Percentiles rank a stretch among this genome's conserved stretches.
These are phyloP conservation scores for Ips nitidus DNA, from an alignment of 1,140 invertebrate genomes.

Conservation along the genomic window DNA sequence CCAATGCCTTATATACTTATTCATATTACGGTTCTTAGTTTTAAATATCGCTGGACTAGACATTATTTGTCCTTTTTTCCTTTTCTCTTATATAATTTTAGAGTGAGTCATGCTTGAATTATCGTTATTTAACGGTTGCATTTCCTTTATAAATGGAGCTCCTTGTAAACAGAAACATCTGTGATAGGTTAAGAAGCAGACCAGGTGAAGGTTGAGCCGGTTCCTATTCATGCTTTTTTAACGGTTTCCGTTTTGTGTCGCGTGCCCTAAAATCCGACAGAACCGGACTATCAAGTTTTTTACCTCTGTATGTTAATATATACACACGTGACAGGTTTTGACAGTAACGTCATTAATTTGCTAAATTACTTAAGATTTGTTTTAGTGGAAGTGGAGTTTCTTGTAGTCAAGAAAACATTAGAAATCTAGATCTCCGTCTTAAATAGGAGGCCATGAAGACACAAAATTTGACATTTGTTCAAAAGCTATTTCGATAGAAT, in stretches of 20 bases:
- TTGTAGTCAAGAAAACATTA: neutral
- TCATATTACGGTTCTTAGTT: neutral
- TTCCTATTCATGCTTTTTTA: neutral
- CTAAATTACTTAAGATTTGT: neutral
- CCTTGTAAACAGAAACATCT: neutral
- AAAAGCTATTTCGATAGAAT: too few species aligned
- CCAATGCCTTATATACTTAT: neutral
- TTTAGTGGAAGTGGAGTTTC: neutral
- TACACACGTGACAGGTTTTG: neutral
- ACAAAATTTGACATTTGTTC: neutral
- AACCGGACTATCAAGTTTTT: neutral
- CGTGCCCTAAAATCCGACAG: neutral
- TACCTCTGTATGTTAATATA: neutral
- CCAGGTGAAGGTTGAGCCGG: constrained; percentile 3
- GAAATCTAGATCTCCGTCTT: neutral
- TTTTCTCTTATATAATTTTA: neutral
- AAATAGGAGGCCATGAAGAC: neutral
- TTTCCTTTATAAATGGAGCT: neutral
- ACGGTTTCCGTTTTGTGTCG: constrained; percentile 7
- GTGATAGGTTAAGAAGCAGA: neutral
- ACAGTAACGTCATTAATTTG: too few species aligned
- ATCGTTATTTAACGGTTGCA: neutral
- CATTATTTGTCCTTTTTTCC: neutral
- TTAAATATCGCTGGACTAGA: too few species aligned
- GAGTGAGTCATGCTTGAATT: neutral